These are phyloP conservation scores for Calliphora vicina DNA, from an alignment of 1,140 invertebrate genomes.

Conservation along the genomic window DNA sequence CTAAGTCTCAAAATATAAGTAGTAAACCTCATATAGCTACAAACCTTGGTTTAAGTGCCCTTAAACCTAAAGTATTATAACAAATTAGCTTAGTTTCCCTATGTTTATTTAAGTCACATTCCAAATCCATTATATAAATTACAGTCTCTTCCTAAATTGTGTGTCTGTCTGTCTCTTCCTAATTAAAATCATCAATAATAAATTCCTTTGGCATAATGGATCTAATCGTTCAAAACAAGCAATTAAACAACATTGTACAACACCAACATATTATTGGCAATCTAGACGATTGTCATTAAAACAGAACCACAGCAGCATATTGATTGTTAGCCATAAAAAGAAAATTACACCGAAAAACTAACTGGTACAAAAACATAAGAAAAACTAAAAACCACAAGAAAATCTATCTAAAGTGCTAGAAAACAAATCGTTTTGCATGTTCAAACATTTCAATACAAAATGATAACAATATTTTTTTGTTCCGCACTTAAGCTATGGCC, in stretches of 20 bases:
- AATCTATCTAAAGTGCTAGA: conserved; percentile 9
- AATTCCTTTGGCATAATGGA: background rate
- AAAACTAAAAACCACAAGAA: background rate
- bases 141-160: background rate
- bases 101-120: no score
- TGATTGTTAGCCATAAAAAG: background rate
- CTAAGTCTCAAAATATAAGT: no score
- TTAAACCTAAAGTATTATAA: no score
- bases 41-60: no score
- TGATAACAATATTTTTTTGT: background rate
- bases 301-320: background rate
- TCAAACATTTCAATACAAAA: conserved; percentile 27
- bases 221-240: conserved; percentile 5
- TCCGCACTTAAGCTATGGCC: background rate
- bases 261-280: background rate
- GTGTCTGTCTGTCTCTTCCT: background rate
- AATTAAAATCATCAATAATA: conserved; percentile 2
- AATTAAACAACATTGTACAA: conserved; percentile 1
- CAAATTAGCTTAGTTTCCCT: no score
- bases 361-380: no score
- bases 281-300: background rate
- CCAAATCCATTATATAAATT: background rate
- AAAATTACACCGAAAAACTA: background rate
- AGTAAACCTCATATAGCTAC: no score
- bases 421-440: conserved; percentile 34